phyloP scores from a whole-genome alignment of 2,888 invertebrate genomes.

The Hemithea aestivaria region DNA sequence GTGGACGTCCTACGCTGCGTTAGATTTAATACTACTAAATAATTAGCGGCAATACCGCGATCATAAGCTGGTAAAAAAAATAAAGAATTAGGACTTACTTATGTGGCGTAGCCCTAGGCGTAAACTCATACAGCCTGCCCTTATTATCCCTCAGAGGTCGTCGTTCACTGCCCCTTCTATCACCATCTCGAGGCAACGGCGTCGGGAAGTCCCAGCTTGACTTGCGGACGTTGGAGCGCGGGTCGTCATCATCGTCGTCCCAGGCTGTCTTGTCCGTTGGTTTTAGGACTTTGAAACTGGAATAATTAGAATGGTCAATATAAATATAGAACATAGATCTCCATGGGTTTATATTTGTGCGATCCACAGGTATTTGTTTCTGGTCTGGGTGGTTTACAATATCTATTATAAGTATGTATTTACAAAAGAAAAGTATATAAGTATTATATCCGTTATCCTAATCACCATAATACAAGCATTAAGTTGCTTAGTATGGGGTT shows the following conservation, averaged over 20 bases:
- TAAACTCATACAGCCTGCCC: constrained; percentile 78
- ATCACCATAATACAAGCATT: too few species aligned
- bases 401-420: too few species aligned
- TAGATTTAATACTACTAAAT: too few species aligned
- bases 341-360: too few species aligned
- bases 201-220: constrained; percentile 97
- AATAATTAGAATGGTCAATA: background rate
- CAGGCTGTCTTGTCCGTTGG: constrained; percentile 84
- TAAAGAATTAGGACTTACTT: constrained; percentile 63
- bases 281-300: constrained; percentile 69
- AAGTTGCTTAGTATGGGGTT: too few species aligned
- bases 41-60: too few species aligned
- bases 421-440: too few species aligned
- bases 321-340: background rate
- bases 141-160: constrained; percentile 30
- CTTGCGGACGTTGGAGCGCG: constrained; percentile 78
- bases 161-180: constrained; percentile 61
- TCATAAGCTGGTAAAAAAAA: too few species aligned
- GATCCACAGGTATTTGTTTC: too few species aligned
- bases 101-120: constrained; percentile 92
- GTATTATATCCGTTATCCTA: too few species aligned
- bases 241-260: constrained; percentile 89
- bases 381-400: too few species aligned
- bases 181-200: constrained; percentile 79
- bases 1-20: too few species aligned